phyloP scores from a whole-genome alignment of 2,113 vertebrate genomes.

The Aramus guarauna region DNA sequence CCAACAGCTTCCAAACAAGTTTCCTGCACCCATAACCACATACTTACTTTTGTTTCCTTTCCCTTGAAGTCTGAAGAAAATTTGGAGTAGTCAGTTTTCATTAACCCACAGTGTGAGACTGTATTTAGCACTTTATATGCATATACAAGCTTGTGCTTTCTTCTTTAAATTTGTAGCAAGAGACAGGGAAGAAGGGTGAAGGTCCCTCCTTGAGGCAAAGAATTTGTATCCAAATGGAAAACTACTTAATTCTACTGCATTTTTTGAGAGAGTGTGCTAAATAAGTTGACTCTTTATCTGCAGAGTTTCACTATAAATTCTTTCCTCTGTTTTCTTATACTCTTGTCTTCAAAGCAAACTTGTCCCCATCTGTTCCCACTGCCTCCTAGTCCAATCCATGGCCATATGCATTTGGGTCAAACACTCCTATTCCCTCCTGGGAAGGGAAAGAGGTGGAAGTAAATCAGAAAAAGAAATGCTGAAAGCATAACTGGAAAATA shows the following conservation, averaged over 20 bases:
- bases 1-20: conserved; percentile 23
- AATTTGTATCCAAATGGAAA: conserved; percentile 10
- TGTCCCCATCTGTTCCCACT: neutral
- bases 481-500: neutral
- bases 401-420: neutral
- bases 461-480: neutral
- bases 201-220: neutral
- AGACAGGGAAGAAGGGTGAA: neutral
- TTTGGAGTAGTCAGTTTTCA: conserved; percentile 7
- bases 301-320: neutral
- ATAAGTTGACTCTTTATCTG: neutral
- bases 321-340: neutral
- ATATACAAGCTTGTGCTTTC: neutral
- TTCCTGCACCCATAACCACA: conserved; percentile 25
- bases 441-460: neutral
- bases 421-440: neutral
- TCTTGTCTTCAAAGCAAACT: neutral
- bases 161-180: neutral
- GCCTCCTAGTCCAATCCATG: neutral
- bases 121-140: neutral
- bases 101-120: neutral
- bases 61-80: neutral
- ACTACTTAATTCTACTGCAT: neutral
- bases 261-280: neutral
- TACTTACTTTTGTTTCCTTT: conserved; percentile 30